Percentiles rank a stretch among this genome's conserved stretches.
Evolutionary conservation across 2,797 vertebrate species (phyloP).

Genomic region (Tapirus indicus): DNA sequence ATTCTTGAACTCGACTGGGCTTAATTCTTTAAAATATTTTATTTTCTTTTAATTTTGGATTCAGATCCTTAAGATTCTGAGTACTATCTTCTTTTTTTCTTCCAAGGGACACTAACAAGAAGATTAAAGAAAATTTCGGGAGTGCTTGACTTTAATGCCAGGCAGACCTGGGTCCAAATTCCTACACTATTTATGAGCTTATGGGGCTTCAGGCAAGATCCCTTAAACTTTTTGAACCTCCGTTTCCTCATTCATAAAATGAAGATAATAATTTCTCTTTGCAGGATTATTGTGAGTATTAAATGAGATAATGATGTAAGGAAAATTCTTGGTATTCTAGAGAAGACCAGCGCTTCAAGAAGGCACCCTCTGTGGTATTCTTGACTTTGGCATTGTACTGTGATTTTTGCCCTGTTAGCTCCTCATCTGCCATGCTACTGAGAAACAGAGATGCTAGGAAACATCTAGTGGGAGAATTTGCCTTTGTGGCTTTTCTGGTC

Average conservation of each 20-base stretch:
- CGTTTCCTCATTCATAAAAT: conserved; percentile 31
- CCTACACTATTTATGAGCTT: neutral
- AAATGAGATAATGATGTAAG: neutral
- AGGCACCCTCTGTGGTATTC: neutral
- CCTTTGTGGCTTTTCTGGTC: neutral
- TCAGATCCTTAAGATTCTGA: conserved; percentile 51
- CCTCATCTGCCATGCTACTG: neutral
- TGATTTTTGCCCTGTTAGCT: neutral
- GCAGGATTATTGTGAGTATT: neutral
- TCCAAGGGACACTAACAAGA: neutral
- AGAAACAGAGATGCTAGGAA: neutral
- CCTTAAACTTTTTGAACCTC: neutral
- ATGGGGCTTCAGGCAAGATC: neutral
- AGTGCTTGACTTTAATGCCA: conserved; percentile 2
- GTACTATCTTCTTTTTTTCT: neutral
- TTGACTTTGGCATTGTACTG: neutral
- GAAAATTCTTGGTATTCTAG: neutral
- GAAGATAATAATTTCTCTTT: neutral
- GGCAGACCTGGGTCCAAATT: neutral
- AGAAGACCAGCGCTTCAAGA: neutral
- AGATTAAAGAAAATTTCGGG: conserved; percentile 42
- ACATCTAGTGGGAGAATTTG: neutral
- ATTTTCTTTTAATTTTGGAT: conserved; percentile 66
- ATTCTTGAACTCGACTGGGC: conserved; percentile 21
- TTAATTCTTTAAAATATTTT: conserved; percentile 45